phyloP scores from a whole-genome alignment of 2,113 vertebrate genomes.

The Oenanthe melanoleuca region DNA sequence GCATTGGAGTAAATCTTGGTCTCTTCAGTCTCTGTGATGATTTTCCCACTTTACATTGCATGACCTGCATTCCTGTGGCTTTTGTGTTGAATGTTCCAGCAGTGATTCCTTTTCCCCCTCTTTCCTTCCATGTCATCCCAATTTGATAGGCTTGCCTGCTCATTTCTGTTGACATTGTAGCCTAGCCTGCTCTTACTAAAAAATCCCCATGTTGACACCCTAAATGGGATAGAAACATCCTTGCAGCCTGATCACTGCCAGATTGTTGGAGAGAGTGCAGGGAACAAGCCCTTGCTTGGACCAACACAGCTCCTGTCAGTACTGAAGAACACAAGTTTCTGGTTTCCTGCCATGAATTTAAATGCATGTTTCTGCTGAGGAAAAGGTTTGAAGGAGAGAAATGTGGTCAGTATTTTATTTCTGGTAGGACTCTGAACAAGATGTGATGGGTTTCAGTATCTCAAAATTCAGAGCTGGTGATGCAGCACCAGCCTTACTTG shows the following conservation, averaged over 20 bases:
- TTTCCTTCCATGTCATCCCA: background rate
- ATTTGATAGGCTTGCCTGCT: background rate
- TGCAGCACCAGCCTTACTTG: background rate
- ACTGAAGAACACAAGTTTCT: background rate
- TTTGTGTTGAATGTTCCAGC: background rate
- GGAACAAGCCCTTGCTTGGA: no score
- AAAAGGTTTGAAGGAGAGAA: background rate
- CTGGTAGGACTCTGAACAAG: background rate
- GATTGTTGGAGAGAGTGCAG: background rate
- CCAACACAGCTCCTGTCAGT: background rate
- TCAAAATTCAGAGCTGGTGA: background rate
- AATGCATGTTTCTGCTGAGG: background rate
- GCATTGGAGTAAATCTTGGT: background rate
- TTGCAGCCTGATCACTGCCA: background rate
- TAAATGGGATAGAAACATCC: background rate
- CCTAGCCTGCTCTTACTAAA: background rate
- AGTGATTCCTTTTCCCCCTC: background rate
- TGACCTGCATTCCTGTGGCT: background rate
- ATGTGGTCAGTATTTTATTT: background rate
- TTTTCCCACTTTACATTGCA: rapidly evolving
- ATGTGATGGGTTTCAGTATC: rapidly evolving
- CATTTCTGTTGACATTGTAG: background rate
- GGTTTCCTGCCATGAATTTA: background rate
- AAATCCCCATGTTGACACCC: background rate
- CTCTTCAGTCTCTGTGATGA: background rate